phyloP scores from a whole-genome alignment of 2,888 invertebrate species.

The Suillia variegata region DNA sequence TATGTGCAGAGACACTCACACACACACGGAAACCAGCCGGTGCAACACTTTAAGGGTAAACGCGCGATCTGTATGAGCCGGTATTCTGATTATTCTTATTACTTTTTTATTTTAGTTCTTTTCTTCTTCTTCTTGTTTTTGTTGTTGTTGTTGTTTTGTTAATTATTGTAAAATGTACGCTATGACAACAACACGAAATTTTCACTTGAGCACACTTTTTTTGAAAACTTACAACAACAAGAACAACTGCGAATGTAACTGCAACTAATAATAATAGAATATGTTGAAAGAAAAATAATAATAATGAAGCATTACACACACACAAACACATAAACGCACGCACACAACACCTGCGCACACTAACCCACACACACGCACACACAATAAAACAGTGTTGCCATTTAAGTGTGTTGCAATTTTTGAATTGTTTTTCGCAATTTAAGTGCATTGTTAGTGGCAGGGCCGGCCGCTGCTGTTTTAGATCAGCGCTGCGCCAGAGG shows the following conservation, averaged over 20 bases:
- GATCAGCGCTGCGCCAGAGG: not conserved
- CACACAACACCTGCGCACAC: no score
- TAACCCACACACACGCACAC: not conserved
- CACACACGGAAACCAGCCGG: not conserved
- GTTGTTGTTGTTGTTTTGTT: not conserved
- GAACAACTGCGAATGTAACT: not conserved
- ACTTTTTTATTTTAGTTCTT: no score
- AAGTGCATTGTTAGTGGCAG: no score
- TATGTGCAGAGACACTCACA: not conserved
- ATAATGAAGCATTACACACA: not conserved
- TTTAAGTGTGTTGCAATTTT: not conserved
- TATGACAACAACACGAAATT: not conserved
- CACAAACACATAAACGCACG: not conserved
- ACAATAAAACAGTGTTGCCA: not conserved
- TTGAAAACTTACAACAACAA: conserved; percentile 2
- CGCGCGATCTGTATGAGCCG: no score
- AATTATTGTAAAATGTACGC: conserved; percentile 7
- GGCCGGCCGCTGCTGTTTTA: not conserved
- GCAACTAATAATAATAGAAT: not conserved
- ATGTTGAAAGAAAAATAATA: not conserved
- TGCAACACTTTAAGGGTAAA: no score
- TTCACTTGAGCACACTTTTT: conserved; percentile 6
- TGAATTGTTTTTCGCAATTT: not conserved
- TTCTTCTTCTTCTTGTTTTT: not conserved
- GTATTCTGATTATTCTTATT: no score